These are phyloP conservation scores for Catalaphyllia jardinei DNA, from an alignment of 64 coral and sea anemone species.

Conservation along the genomic window DNA sequence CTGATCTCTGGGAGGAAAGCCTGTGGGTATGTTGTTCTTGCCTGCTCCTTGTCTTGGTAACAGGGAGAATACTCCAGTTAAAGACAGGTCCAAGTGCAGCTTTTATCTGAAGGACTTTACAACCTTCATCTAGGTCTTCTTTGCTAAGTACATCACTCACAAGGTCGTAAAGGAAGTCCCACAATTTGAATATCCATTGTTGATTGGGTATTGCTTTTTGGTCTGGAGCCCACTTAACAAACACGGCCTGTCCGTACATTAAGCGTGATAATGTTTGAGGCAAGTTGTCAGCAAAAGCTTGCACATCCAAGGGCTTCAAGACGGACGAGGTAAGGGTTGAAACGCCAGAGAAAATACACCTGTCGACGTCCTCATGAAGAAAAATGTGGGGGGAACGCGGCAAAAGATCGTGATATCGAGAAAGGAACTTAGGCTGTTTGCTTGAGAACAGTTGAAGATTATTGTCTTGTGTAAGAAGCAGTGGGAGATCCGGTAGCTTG, in stretches of 20 bases:
- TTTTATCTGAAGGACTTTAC: neutral
- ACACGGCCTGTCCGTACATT: neutral
- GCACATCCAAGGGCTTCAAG: slow-evolving; percentile 22
- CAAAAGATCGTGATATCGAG: slow-evolving; percentile 12
- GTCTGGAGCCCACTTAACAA: slow-evolving; percentile 25
- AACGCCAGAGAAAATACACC: neutral
- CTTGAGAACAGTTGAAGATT: slow-evolving; percentile 6
- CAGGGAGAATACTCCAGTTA: slow-evolving; percentile 54
- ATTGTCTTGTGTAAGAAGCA: slow-evolving; percentile 59
- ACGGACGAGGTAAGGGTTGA: neutral
- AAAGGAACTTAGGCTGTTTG: neutral
- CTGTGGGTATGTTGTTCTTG: neutral
- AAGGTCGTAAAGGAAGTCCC: slow-evolving; percentile 20
- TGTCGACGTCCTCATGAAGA: slow-evolving; percentile 19
- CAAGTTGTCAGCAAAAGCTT: slow-evolving; percentile 17
- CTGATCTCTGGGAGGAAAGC: neutral
- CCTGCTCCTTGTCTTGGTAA: neutral
- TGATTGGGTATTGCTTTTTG: neutral
- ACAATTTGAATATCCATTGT: slow-evolving; percentile 17
- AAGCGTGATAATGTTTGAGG: neutral
- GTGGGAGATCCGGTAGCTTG: slow-evolving; percentile 31
- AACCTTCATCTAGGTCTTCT: neutral
- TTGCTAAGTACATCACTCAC: neutral
- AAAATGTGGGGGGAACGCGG: slow-evolving; percentile 22
- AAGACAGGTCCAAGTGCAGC: neutral